phyloP scores from a whole-genome alignment of 2,888 invertebrate genomes.

The Norana najaformis region DNA sequence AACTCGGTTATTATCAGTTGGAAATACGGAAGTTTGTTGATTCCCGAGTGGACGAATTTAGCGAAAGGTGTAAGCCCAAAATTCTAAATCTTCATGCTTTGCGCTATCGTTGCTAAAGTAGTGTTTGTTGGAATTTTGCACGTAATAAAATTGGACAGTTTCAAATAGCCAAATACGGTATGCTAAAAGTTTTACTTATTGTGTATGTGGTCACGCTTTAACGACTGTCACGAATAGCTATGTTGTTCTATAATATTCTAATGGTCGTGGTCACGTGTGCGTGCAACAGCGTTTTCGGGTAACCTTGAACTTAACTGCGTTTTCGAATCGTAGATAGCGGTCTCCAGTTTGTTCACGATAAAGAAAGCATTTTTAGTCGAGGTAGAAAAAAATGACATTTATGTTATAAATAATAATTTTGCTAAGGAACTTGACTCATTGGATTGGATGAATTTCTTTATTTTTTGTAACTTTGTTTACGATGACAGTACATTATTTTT shows the following conservation, averaged over 20 bases:
- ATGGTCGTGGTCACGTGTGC: not conserved
- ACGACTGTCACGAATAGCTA: not conserved
- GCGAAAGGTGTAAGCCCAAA: not conserved
- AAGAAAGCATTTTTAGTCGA: not conserved
- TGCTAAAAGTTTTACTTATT: not conserved
- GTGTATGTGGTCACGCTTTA: not conserved
- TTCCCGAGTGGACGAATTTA: not conserved
- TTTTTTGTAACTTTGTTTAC: not conserved
- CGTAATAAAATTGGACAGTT: not conserved
- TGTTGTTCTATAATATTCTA: no score
- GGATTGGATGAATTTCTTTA: not conserved
- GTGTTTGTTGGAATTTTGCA: no score
- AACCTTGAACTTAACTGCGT: not conserved
- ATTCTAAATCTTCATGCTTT: no score
- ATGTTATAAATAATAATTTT: not conserved
- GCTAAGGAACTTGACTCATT: not conserved
- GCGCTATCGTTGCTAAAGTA: no score
- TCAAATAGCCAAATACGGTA: not conserved
- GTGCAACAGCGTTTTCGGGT: not conserved
- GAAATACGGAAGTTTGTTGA: not conserved
- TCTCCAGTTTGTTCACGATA: not conserved
- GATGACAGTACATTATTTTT: constrained; percentile 13
- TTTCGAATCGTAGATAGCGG: not conserved
- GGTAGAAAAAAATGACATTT: not conserved
- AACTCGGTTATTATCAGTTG: not conserved